phyloP scores from a whole-genome alignment of 2,113 vertebrate genomes.

The Anseranas semipalmata region DNA sequence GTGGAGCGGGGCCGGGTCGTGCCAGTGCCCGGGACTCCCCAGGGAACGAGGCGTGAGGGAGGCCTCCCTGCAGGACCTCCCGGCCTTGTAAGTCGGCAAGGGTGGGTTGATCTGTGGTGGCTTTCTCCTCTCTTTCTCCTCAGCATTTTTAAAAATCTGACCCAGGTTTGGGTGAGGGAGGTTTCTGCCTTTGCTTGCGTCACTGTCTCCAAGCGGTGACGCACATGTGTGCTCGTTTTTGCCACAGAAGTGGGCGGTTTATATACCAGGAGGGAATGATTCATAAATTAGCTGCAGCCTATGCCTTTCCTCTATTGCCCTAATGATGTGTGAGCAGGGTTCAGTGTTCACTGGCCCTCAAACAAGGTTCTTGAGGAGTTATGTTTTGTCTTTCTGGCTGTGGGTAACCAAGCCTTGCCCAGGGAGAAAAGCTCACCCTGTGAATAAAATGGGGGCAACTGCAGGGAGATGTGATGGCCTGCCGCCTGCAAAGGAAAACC shows the following conservation, averaged over 20 bases:
- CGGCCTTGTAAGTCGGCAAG: fast-evolving
- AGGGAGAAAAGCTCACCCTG: not conserved
- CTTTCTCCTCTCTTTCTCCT: not conserved
- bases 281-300: constrained; percentile 9
- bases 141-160: not conserved
- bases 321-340: not conserved
- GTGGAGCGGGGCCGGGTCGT: not conserved
- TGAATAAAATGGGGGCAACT: not conserved
- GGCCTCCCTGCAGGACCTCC: not conserved
- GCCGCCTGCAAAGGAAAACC: not conserved
- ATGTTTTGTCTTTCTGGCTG: not conserved
- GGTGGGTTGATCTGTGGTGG: not conserved
- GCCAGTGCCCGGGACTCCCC: fast-evolving
- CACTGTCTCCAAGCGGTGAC: not conserved
- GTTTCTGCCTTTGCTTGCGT: not conserved
- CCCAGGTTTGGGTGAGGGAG: not conserved
- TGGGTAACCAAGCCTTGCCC: not conserved
- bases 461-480: not conserved
- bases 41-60: fast-evolving
- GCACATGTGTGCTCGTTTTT: not conserved
- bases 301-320: not conserved
- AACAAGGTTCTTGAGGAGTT: fast-evolving
- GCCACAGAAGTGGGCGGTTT: not conserved
- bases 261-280: constrained; percentile 42
- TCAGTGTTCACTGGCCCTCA: not conserved